Evolutionary conservation across 2,113 vertebrate genomes (phyloP).

Genomic region (Dipodomys ordii): DNA sequence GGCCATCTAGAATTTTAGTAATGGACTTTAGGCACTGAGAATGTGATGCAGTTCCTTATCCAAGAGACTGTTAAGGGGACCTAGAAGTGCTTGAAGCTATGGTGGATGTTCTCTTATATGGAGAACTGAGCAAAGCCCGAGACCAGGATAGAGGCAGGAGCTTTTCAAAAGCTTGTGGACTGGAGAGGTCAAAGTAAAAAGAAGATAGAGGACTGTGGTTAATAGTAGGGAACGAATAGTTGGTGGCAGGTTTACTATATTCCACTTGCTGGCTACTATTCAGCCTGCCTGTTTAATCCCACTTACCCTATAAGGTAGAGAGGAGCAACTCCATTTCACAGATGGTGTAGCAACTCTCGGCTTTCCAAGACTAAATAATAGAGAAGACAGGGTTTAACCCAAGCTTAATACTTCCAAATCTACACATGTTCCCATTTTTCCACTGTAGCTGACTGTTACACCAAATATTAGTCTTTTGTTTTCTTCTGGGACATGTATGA

Average conservation of each 20-base stretch:
- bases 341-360: too few species aligned
- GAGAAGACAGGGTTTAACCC: not conserved
- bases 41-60: not conserved
- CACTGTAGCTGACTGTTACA: not conserved
- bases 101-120: not conserved
- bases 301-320: not conserved
- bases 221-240: too few species aligned
- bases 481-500: too few species aligned
- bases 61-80: not conserved
- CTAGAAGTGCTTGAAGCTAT: not conserved
- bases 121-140: not conserved
- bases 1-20: not conserved
- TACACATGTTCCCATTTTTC: not conserved
- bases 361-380: not conserved
- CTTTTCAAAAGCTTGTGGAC: not conserved
- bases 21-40: not conserved
- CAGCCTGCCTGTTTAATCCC: not conserved
- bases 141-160: not conserved
- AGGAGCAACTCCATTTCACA: not conserved
- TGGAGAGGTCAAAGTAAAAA: not conserved
- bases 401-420: not conserved
- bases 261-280: not conserved
- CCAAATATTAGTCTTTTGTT: too few species aligned
- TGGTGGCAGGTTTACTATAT: not conserved
- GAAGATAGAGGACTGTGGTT: not conserved